Evolutionary conservation across 2,113 vertebrate species (phyloP).

Genomic region (Prunella himalayana): DNA sequence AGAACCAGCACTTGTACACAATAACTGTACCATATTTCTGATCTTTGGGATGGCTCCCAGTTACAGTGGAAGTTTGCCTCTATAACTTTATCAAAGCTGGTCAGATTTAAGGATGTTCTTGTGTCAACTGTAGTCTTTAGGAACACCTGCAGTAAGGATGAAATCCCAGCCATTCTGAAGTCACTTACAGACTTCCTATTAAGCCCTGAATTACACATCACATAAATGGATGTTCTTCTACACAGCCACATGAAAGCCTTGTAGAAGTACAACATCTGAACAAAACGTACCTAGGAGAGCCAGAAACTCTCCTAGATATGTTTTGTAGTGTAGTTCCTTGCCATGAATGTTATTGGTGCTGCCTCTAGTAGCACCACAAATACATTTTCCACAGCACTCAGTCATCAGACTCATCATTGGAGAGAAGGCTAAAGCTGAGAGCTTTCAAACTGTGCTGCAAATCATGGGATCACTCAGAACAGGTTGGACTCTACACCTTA

Average conservation of each 20-base stretch:
- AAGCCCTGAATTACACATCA: neutral
- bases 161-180: neutral
- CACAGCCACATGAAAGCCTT: neutral
- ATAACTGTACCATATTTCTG: neutral
- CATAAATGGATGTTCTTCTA: neutral
- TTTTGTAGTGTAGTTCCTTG: neutral
- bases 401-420: neutral
- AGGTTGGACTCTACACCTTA: neutral
- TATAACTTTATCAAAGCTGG: neutral
- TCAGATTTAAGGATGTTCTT: neutral
- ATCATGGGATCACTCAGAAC: neutral
- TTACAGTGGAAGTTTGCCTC: neutral
- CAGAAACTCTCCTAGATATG: neutral
- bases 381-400: neutral
- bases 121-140: neutral
- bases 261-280: neutral
- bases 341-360: neutral
- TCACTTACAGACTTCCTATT: neutral
- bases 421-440: neutral
- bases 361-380: neutral
- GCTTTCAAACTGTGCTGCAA: neutral
- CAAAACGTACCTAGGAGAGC: neutral
- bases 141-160: neutral
- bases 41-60: neutral
- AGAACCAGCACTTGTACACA: neutral